Base-by-base conservation (phyloP, 2,888 invertebrate species). In the Limnephilus auricula region DNA sequence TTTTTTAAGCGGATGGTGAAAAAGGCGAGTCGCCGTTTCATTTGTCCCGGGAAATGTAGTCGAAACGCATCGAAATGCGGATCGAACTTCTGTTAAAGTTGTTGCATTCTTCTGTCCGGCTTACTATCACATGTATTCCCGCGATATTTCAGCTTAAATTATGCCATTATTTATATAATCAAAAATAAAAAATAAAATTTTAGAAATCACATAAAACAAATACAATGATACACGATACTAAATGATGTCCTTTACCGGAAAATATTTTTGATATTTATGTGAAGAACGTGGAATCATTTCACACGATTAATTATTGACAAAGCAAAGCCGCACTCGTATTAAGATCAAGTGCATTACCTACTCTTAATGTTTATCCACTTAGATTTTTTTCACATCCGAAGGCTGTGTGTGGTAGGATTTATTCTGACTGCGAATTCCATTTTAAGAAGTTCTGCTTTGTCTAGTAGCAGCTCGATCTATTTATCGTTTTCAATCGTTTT, bases 341-440 rank as follows among this genome's bases (percentile, higher is more conserved):
- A 65, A 65, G 9, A 65, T 65, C 65, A 25, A 65, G 65, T 65
- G 65, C 65, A 65, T 65, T 65, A 65, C n/a, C n/a, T n/a, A n/a
- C n/a, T n/a, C 65, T 65, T 65, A 25, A 65, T 65, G 90, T 90
- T 91, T 91, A 91, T 91, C 91, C 91, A 90, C 82, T 90, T 91
- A 89, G 79, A 32, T 90, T 90, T 82, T 90, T 90, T 79, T 85
- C 89, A 50, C 84, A 9, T 79, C 37, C 32, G 78, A 84, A 50
- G 65, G 86, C 31, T 85, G 91, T 37, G 83, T 50, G 90, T 18
- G 82, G 82, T 82, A 37, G 25, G 65, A 25, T 65, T 65, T 65
- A 65, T 65, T 25, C 65, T 65, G 65, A 65, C 65, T 65, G 65
- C 65, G 65, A 65, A 65, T 65, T 65, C 65, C 65, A 65, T 65